Base-by-base conservation (phyloP, 2,888 invertebrate species). In the Sipunculus nudus region DNA sequence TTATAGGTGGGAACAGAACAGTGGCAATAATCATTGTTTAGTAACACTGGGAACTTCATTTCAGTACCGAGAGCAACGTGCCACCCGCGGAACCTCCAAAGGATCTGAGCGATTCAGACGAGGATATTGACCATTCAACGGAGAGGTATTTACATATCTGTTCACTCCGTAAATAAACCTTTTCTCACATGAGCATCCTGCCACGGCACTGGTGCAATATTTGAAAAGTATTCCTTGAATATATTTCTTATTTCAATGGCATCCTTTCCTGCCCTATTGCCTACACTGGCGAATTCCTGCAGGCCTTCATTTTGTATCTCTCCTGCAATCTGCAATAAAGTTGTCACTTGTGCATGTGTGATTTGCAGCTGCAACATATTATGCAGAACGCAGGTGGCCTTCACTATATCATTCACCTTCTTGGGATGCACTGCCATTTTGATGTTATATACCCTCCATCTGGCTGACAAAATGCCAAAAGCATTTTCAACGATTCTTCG, bases 401-500 rank as follows among this genome's bases (percentile, higher is more conserved):
- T 39, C 16, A 40, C 40, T 13, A 38, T 29, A 3, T 39, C 19
- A 3, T 25, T 25, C 4, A 19, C 25, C 4, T 21, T 5, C 4
- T 52, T 4, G 4, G 52, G 39, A 4, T 39, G 13, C 4, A 52
- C 28, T 21, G 8, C 32, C n/a, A 57, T 57, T 23, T 57, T 57
- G 16, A 28, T 49, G 26, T 47, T 31, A 19, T 10, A 47, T n/a
- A 55, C 38, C n/a, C 35, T 5, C 46, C 46, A 55, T 55, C 47
- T 46, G 8, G 16, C 23, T 38, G 57, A 48, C 47, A 59, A n/a
- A n/a, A 59, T 45, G 3, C 59, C 59, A 26, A 58, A 58, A n/a
- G 58, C 52, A 29, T 59, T 59, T 50, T 58, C 58, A n/a, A 26
- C 16, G 3, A 43, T 43, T 5, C 58, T 21, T 41, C 58, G 8